Evolutionary conservation across 2,888 invertebrate genomes (phyloP).

Genomic region (Tillus elongatus): DNA sequence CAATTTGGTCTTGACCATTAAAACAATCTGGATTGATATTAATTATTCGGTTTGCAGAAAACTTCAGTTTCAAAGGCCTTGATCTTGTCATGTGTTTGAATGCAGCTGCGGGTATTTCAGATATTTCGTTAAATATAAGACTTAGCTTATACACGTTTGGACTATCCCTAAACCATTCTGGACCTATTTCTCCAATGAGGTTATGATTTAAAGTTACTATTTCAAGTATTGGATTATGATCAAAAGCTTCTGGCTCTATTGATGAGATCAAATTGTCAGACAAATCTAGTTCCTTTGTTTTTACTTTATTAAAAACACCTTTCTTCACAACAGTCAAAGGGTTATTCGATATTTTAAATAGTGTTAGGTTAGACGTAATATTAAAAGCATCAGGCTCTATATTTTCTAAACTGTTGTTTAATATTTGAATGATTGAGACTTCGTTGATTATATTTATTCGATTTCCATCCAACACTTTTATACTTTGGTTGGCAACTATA

Average conservation of each 20-base stretch:
- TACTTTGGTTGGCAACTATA: conserved; percentile 20
- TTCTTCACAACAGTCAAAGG: conserved; percentile 23
- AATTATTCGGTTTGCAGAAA: conserved; percentile 29
- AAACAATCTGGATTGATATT: conserved; percentile 28
- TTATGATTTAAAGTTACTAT: conserved; percentile 30
- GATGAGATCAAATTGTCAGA: conserved; percentile 26
- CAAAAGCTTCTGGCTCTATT: conserved; percentile 30
- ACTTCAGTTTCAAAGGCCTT: conserved; percentile 26
- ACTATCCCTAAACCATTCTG: conserved; percentile 30
- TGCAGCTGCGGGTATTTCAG: conserved; percentile 24
- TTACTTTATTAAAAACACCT: conserved; percentile 29
- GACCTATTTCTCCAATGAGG: conserved; percentile 25
- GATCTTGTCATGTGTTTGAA: conserved; percentile 26
- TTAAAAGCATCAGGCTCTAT: conserved; percentile 30
- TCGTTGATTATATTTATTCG: conserved; percentile 23
- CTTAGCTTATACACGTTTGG: conserved; percentile 30
- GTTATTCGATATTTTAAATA: conserved; percentile 29
- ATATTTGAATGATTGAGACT: conserved; percentile 25
- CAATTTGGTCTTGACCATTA: conserved; percentile 20
- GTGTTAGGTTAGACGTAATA: conserved; percentile 26
- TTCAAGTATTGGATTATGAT: conserved; percentile 29
- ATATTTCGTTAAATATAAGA: conserved; percentile 28
- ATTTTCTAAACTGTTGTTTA: conserved; percentile 24
- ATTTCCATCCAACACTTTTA: conserved; percentile 22
- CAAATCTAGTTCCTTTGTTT: conserved; percentile 30